Conservation (phyloP, 2,113 vertebrate species). For the Addax nasomaculatus region DNA sequence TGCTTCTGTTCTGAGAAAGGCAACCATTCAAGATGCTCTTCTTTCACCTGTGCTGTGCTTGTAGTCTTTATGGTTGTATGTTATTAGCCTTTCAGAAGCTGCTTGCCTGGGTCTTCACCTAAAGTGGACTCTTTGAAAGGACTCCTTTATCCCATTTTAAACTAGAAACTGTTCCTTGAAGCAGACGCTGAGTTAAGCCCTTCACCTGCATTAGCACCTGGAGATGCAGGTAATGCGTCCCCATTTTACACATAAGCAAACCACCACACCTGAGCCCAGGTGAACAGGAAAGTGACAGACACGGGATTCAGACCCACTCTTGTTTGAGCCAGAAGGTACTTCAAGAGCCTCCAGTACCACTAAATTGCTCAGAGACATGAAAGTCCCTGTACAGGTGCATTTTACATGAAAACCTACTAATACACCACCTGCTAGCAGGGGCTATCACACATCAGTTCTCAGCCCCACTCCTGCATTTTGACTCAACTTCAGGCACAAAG, state of each 20-base stretch:
- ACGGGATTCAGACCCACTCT: neutral
- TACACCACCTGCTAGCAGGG: rapidly evolving
- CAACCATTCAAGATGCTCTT: neutral
- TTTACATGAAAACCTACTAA: rapidly evolving
- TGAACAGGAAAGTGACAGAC: neutral
- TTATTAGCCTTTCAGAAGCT: neutral
- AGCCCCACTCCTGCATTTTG: rapidly evolving
- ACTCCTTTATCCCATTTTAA: neutral
- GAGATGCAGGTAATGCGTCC: rapidly evolving
- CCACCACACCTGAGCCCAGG: too few relatives aligned
- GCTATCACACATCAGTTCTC: rapidly evolving
- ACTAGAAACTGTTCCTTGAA: neutral
- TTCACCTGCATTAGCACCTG: too few relatives aligned
- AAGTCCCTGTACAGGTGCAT: rapidly evolving
- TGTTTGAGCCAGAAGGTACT: neutral
- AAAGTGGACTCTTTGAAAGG: neutral
- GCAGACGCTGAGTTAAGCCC: neutral
- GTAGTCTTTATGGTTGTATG: rapidly evolving
- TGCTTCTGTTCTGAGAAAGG: neutral
- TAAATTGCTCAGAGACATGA: rapidly evolving
- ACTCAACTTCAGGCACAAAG: neutral
- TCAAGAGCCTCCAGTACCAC: neutral
- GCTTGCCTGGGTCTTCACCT: rapidly evolving
- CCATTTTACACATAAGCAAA: neutral
- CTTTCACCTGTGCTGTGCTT: rapidly evolving